Evolutionary conservation across 2,888 invertebrate genomes (phyloP).

Genomic region (Hipparchia semele): DNA sequence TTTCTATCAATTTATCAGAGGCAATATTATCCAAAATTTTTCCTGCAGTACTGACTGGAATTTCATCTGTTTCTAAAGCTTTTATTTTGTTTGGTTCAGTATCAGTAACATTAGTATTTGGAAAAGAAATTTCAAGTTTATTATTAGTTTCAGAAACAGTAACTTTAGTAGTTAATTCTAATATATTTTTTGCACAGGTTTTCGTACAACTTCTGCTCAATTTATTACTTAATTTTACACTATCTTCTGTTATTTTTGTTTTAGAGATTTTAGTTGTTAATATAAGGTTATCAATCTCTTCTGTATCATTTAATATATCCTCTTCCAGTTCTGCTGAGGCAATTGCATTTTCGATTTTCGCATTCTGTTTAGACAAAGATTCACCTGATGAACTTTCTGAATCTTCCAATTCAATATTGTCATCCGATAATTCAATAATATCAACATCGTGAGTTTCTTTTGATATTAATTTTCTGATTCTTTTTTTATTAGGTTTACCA

Average conservation of each 20-base stretch:
- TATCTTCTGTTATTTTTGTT: not conserved
- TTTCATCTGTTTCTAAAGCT: not conserved
- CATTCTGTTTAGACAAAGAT: not conserved
- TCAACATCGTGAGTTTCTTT: not conserved
- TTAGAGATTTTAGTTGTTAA: conserved; percentile 4
- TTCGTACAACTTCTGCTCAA: not conserved
- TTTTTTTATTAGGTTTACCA: not conserved
- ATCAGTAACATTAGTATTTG: not conserved
- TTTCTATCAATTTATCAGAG: not conserved
- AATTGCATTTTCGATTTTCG: not conserved
- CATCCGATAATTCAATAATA: conserved; percentile 19
- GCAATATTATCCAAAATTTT: not conserved
- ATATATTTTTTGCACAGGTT: not conserved
- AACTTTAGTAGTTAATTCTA: not conserved
- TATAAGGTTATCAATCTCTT: conserved; percentile 18
- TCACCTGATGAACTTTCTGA: not conserved
- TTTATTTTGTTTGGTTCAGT: not conserved
- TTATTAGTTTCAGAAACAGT: not conserved
- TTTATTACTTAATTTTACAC: not conserved
- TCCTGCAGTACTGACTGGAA: not conserved
- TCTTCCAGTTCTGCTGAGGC: conserved; percentile 6
- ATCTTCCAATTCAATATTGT: conserved; percentile 13
- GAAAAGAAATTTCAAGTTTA: not conserved
- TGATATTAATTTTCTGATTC: not conserved
- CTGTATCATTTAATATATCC: conserved; percentile 5